Evolutionary conservation across 2,113 vertebrate genomes (phyloP), one percentile per base, ranked within the genome.

Genomic region (Bombycilla garrulus): DNA sequence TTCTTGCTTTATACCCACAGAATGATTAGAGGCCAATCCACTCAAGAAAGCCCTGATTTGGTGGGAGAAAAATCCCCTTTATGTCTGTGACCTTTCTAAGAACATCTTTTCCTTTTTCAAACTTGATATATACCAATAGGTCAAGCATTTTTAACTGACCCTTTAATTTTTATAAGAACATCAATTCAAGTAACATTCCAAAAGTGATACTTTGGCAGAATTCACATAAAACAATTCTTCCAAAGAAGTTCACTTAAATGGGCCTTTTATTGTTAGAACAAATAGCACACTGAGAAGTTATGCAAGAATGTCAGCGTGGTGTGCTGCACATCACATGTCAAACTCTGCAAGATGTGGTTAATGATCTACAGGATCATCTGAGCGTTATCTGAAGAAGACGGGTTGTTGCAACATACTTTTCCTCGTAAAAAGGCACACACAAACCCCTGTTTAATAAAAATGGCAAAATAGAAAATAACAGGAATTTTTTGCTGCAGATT

Each of bases 211-310:
- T 92, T 51, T 35, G 78, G 81, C 70, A 82, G 45, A 71, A 76
- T n/a, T 87, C 73, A 89, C 29, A 47, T 19, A 24, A 72, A 91
- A 89, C 45, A 72, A 61, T 65, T 91, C 26, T 53, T 62, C 74
- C 74, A 77, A 93, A 96, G 81, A 82, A 82, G 50, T 51, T 77
- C 58, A 47, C 36, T 89, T 88, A 65, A 95, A 95, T 44, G 29
- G 38, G 58, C 18, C 72, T 86, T 94, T 90, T 50, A 77, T 73
- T 80, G 58, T 76, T 48, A 77, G 67, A 64, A 66, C 54, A 92
- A 92, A 81, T 3, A 92, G 60, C 29, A 47, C 1, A 3, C 73
- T 79, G 81, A 84, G 50, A 76, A 80, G 66, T 95, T 91, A 77
- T 6, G 62, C 84, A 95, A 92, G 78, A 87, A 45, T n/a, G 58